Evolutionary conservation across 1,140 invertebrate genomes (phyloP).

Genomic region (Camponotus vicinus): DNA sequence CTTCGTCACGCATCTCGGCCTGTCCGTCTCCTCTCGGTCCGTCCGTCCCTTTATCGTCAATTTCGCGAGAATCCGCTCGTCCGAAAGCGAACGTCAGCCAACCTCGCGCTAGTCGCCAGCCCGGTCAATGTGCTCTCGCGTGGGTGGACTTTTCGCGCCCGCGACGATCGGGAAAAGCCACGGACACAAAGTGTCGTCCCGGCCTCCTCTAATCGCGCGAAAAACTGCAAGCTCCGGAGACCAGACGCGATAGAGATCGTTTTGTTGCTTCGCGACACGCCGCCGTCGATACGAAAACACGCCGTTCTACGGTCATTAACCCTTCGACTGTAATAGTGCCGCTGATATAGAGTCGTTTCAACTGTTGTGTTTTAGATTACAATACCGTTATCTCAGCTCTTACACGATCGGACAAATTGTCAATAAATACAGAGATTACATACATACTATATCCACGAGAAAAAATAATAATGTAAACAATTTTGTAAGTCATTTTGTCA

Average conservation of each 20-base stretch:
- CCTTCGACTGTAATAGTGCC: neutral
- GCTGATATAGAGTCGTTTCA: neutral
- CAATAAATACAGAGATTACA: neutral
- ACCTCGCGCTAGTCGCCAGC: constrained; percentile 27
- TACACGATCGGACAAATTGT: neutral
- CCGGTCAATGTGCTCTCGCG: constrained; percentile 69
- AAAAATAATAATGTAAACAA: neutral
- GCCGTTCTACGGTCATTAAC: neutral
- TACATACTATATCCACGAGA: neutral
- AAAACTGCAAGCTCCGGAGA: constrained; percentile 9
- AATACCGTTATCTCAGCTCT: neutral
- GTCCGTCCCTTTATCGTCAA: constrained; percentile 56
- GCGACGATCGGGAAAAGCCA: constrained; percentile 36
- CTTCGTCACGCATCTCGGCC: constrained; percentile 53
- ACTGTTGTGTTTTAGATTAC: neutral
- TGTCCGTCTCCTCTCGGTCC: constrained; percentile 9
- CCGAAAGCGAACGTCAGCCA: constrained; percentile 35
- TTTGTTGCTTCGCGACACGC: constrained; percentile 11
- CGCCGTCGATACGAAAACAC: constrained; percentile 17
- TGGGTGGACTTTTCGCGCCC: constrained; percentile 57
- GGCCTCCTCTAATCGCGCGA: constrained; percentile 25
- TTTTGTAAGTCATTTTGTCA: neutral
- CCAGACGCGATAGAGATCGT: constrained; percentile 15
- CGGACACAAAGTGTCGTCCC: constrained; percentile 15
- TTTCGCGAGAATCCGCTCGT: constrained; percentile 51